Base-by-base conservation (phyloP, 2,113 vertebrate species). In the Megalops atlanticus region DNA sequence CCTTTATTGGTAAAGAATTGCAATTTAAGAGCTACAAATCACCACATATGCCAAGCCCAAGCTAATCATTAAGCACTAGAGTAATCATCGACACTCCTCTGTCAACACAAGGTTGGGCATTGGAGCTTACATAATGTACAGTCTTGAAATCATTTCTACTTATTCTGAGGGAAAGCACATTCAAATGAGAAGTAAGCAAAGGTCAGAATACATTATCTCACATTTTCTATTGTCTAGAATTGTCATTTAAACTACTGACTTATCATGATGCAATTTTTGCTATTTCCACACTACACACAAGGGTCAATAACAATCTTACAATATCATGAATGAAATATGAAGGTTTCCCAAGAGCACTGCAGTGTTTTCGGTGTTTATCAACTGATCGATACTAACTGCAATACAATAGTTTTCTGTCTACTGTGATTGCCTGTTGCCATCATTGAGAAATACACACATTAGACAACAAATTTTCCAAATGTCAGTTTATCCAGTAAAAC, bases 11-110 rank as follows among this genome's bases (percentile, higher is more conserved):
- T 54, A 16, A 58, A 58, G 49, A 36, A 35, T 74, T 74, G 38
- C 12, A 75, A 52, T 54, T 54, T 21, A 81, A 81, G 38, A 41
- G 31, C 71, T 74, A 81, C 80, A 81, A 81, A 81, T 74, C 49
- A 74, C 15, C 24, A 33, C 33, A 18, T 73, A 40, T 40, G 68
- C 79, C 69, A 58, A 31, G 72, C 10, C 35, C 21, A 40, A 38
- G 49, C 73, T 41, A 45, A 74, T 58, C 33, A 81, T 81, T 75
- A 74, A 36, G 49, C 33, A 11, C 2, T n/a, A 40, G 77, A 39
- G 64, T 78, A 78, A 52, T 24, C 77, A 78, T 68, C 14, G 40
- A 64, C 47, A n/a, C 77, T 52, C 52, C 27, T 31, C 31, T n/a
- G 58, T n/a, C n/a, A n/a, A n/a, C n/a, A n/a, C 58, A 10, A 64